phyloP scores from a whole-genome alignment of 2,797 vertebrate species.

The Poeciliopsis presidionis region DNA sequence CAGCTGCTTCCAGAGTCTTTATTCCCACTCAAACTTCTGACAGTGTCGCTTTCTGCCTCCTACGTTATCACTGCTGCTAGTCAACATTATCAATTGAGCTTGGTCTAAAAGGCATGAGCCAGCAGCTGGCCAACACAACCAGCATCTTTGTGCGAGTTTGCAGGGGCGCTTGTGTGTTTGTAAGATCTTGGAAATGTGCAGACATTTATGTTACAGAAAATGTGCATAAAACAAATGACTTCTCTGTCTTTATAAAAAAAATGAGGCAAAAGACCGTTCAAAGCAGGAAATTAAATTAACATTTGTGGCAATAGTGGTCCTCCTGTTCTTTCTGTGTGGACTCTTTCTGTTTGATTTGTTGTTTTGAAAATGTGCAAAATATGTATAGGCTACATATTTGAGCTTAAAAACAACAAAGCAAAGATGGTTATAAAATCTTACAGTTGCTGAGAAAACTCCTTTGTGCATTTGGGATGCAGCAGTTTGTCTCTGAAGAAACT shows the following conservation, averaged over 20 bases:
- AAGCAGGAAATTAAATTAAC: not conserved
- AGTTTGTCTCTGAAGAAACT: not conserved
- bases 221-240: not conserved
- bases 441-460: not conserved
- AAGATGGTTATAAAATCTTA: not conserved
- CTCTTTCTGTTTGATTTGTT: not conserved
- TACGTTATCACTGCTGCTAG: slow-evolving; percentile 21
- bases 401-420: not conserved
- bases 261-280: not conserved
- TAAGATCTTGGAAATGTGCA: not conserved
- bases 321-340: not conserved
- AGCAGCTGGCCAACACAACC: slow-evolving; percentile 53
- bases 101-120: slow-evolving; percentile 41
- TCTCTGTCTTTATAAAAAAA: not conserved
- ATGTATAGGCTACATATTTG: not conserved
- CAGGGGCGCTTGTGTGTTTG: not conserved
- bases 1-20: slow-evolving; percentile 10
- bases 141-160: slow-evolving; percentile 32
- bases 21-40: not conserved
- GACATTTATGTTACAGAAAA: slow-evolving; percentile 9
- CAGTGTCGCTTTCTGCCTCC: slow-evolving; percentile 19
- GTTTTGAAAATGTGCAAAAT: not conserved
- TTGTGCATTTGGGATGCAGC: not conserved
- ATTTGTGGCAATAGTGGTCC: not conserved
- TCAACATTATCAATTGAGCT: slow-evolving; percentile 42